Conservation (phyloP, 2,113 vertebrate species). For the Aegotheles bennettii region DNA sequence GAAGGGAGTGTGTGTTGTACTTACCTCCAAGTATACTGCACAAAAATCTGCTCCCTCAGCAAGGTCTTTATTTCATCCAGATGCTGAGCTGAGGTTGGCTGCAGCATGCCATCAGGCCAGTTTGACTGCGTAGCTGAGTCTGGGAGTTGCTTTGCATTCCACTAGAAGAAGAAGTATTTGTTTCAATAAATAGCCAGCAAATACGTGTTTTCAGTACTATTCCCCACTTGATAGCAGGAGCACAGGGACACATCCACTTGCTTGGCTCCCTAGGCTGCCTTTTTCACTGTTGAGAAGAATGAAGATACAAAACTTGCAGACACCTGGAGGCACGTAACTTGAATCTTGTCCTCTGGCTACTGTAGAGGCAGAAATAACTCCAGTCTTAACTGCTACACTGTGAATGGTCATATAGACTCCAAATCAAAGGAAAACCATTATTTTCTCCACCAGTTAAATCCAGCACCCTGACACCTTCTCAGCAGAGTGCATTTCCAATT, state of each 20-base stretch:
- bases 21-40: constrained; percentile 66
- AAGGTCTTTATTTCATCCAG: constrained; percentile 68
- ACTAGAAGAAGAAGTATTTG: not conserved
- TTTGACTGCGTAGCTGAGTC: constrained; percentile 29
- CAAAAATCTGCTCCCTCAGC: constrained; percentile 63
- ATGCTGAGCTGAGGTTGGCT: constrained; percentile 64
- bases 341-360: not conserved
- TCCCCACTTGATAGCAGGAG: not conserved
- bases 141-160: constrained; percentile 20
- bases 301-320: not conserved
- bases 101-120: constrained; percentile 74
- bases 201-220: not conserved
- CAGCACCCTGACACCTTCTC: not conserved
- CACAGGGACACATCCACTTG: not conserved
- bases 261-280: not conserved
- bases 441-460: not conserved
- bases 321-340: not conserved
- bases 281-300: not conserved
- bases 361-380: not conserved
- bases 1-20: not conserved
- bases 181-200: not conserved
- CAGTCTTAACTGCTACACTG: not conserved
- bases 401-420: not conserved
- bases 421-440: not conserved
- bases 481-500: not conserved